These are phyloP conservation scores for Falco peregrinus DNA, from an alignment of 2,797 vertebrate genomes.

Conservation along the genomic window DNA sequence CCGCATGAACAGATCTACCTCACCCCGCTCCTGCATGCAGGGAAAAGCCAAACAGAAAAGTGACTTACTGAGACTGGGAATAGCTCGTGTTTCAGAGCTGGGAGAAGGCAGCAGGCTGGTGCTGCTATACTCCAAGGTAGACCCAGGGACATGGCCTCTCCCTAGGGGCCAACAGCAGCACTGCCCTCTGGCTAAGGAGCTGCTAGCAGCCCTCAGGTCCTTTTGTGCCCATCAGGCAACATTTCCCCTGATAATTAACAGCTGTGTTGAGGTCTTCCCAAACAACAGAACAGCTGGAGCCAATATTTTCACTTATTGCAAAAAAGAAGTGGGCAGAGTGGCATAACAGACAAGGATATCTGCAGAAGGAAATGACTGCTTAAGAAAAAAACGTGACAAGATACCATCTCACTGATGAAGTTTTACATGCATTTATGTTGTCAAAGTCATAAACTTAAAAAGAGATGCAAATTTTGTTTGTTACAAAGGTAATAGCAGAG, in stretches of 20 bases:
- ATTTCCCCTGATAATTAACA: not conserved
- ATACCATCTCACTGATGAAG: not conserved
- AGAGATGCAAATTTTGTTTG: not conserved
- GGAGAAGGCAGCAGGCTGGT: not conserved
- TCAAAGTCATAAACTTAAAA: not conserved
- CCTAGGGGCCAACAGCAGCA: not conserved
- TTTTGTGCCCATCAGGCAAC: not conserved
- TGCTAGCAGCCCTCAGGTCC: not conserved
- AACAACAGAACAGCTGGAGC: not conserved
- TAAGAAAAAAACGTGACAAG: not conserved
- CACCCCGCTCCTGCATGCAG: not conserved
- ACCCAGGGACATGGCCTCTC: not conserved
- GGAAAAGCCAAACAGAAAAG: not conserved
- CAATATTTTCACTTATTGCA: not conserved
- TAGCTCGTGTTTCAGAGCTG: rapidly evolving
- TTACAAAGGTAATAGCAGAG: not conserved
- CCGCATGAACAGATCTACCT: not conserved
- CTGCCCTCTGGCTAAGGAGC: not conserved
- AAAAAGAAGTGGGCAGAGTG: not conserved
- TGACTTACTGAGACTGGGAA: not conserved
- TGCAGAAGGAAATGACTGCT: not conserved
- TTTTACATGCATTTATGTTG: not conserved
- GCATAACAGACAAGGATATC: not conserved
- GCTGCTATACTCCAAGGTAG: not conserved
- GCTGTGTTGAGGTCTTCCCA: not conserved